Conservation (phyloP, 2,888 invertebrate species). For the Zaprionus bogoriensis region DNA sequence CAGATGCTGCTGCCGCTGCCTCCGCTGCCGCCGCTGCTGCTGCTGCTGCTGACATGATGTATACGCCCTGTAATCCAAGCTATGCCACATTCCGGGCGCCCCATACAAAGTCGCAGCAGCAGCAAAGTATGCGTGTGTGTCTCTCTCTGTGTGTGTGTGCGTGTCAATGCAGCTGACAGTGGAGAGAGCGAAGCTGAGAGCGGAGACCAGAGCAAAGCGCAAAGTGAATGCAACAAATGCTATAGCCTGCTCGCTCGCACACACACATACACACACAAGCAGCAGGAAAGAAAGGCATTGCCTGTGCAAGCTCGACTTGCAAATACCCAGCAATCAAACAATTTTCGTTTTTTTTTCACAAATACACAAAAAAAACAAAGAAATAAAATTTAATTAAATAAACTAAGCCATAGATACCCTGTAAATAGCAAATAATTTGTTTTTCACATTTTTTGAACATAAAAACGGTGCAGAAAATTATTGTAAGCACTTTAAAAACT, state of each 20-base stretch:
- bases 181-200: background rate
- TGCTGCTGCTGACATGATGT: conserved; percentile 39
- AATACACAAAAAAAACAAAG: too few relatives aligned
- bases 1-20: background rate
- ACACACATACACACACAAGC: conserved; percentile 12
- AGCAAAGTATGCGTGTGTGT: conserved; percentile 27
- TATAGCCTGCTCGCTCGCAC: conserved; percentile 9
- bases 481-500: too few relatives aligned
- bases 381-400: too few relatives aligned
- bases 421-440: too few relatives aligned
- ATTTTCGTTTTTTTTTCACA: background rate
- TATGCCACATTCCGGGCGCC: conserved; percentile 8
- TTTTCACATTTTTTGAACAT: too few relatives aligned
- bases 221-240: conserved; percentile 18
- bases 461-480: too few relatives aligned
- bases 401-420: too few relatives aligned
- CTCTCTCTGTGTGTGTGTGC: conserved; percentile 24
- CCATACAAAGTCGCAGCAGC: conserved; percentile 24
- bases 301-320: too few relatives aligned
- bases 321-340: background rate
- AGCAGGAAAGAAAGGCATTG: background rate
- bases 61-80: conserved; percentile 46
- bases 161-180: conserved; percentile 14
- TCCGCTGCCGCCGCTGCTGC: background rate
- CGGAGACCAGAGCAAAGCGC: background rate